phyloP scores from a whole-genome alignment of 2,888 invertebrate genomes.

The Tetranychus piercei region DNA sequence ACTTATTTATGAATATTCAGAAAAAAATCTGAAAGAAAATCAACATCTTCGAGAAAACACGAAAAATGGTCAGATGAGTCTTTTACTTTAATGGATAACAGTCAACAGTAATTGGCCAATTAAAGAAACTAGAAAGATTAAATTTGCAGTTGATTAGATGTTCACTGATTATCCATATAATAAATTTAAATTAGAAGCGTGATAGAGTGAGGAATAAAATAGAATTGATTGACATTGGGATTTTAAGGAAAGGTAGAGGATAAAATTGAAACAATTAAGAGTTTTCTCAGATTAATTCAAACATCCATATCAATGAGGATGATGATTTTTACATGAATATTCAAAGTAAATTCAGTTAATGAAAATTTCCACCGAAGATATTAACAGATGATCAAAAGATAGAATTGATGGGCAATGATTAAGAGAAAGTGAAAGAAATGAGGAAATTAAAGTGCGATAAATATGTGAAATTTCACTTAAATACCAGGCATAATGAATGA shows the following conservation, averaged over 20 bases:
- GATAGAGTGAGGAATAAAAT: too few relatives aligned
- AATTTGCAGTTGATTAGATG: not conserved
- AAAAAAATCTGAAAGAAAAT: too few relatives aligned
- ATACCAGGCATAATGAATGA: slow-evolving; percentile 81
- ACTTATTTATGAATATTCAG: too few relatives aligned
- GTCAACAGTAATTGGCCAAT: not conserved
- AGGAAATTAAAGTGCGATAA: not conserved
- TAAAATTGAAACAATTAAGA: too few relatives aligned
- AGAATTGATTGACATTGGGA: too few relatives aligned
- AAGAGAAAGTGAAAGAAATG: not conserved
- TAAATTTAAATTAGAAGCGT: not conserved
- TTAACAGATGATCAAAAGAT: not conserved
- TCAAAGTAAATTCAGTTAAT: not conserved
- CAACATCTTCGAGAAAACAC: too few relatives aligned
- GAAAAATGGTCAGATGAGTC: not conserved
- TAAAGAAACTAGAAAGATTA: not conserved
- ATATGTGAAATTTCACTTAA: slow-evolving; percentile 29
- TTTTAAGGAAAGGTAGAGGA: too few relatives aligned
- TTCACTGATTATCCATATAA: not conserved
- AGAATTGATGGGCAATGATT: not conserved
- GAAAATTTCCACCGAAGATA: not conserved
- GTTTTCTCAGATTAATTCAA: too few relatives aligned
- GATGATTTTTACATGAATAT: not conserved
- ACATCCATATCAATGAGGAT: not conserved
- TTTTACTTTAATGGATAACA: not conserved